Evolutionary conservation across 1,140 invertebrate genomes (phyloP), one percentile per base, ranked within the genome.

Genomic region (Branchinecta lynchi): DNA sequence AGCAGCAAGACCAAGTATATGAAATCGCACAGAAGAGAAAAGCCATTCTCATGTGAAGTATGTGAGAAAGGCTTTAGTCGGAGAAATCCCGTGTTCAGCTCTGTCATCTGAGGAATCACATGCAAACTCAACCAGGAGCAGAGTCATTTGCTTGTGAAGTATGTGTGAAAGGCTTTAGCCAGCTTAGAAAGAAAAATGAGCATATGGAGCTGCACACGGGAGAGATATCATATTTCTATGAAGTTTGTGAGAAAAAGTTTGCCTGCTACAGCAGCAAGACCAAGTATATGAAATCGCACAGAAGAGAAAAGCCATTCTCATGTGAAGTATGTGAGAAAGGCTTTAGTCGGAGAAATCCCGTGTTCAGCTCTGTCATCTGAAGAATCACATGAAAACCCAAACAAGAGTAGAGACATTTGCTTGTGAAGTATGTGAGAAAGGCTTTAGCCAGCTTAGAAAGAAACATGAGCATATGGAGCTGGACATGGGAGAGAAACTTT

Each of bases 261-360:
- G 96, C 96, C 7, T 96, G 99, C 81, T 83, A 95, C 45, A 96
- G 83, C 72, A 87, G 88, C 73, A 77, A 88, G 44, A 75, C 85
- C 51, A 86, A 86, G 7, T 86, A 87, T 78, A 86, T 87, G 84
- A 85, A 87, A 76, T 86, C 85, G 0, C 85, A 86, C 81, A 98
- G 95, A 0, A 96, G 96, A 0, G 95, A 98, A 81, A 99, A 98
- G 77, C 96, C 96, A 0, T 99, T 96, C 80, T 93, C 92, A 1
- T 99, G 96, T 80, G 93, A 93, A 8, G 94, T 98, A 77, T 99
- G 96, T 80, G 95, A 94, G 66, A 98, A 99, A 78, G 92, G 93
- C 7, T 99, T 99, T 60, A 60, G 32, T 32, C 32, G 32, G 32
- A 32, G 32, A 32, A 32, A 32, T 3, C 32, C 32, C 32, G 1